Percentiles rank a stretch among this genome's conserved stretches.
Conservation (phyloP, 92 coral and sea anemone species). For the Diadumene lineata region DNA sequence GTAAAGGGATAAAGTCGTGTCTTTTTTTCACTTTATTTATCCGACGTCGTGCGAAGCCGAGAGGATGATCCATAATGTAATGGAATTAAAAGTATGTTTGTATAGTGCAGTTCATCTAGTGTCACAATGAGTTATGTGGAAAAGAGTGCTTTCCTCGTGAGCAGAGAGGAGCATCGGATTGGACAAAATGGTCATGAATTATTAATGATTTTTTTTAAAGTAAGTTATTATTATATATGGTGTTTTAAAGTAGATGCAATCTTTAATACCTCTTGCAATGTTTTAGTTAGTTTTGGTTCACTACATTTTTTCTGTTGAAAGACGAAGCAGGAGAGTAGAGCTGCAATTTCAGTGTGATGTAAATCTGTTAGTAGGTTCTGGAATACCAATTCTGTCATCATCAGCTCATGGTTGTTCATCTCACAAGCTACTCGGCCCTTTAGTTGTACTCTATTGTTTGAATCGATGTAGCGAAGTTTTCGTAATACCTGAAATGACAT, state of each 20-base stretch:
- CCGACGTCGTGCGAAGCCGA: no score
- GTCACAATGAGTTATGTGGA: no score
- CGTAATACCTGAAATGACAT: conserved; percentile 63
- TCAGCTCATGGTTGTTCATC: conserved; percentile 91
- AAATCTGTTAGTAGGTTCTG: conserved; percentile 76
- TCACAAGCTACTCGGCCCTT: conserved; percentile 98
- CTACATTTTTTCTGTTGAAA: conserved; percentile 91
- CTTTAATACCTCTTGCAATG: conserved; percentile 58
- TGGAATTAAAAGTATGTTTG: no score
- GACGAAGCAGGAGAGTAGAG: conserved; percentile 93
- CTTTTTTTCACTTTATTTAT: no score
- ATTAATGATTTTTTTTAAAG: no score
- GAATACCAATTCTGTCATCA: conserved; percentile 87
- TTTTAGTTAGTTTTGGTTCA: conserved; percentile 76
- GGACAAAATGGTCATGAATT: no score
- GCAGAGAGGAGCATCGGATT: no score
- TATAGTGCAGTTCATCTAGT: no score
- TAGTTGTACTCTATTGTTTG: conserved; percentile 71
- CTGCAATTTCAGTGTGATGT: conserved; percentile 93
- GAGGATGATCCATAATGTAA: no score
- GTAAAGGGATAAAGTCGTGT: no score
- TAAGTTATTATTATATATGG: no score
- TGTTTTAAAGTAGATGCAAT: not conserved
- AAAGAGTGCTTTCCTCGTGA: no score
- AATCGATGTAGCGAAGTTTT: conserved; percentile 76